Conservation (phyloP, 1,140 invertebrate genomes). For the Aphelenchoides fujianensis region DNA sequence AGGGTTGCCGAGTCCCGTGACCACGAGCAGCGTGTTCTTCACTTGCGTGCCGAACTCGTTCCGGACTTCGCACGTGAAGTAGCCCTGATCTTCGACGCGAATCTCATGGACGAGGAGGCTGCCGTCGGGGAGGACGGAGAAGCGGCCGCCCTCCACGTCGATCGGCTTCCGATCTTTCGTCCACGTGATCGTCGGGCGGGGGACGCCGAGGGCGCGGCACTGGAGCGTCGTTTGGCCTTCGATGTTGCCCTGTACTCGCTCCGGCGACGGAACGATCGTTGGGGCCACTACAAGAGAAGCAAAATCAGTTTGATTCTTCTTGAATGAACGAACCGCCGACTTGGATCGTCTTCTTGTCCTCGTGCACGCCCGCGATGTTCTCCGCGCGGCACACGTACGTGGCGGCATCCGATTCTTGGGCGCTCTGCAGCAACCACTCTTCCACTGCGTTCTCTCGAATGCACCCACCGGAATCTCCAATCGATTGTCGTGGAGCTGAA, state of each 20-base stretch:
- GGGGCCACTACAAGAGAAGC: slow-evolving; percentile 60
- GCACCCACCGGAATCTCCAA: slow-evolving; percentile 45
- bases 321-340: slow-evolving; percentile 63
- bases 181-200: slow-evolving; percentile 62
- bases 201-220: slow-evolving; percentile 61
- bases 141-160: slow-evolving; percentile 36
- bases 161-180: slow-evolving; percentile 52
- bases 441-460: slow-evolving; percentile 1
- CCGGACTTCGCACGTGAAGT: slow-evolving; percentile 64
- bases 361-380: slow-evolving; percentile 64
- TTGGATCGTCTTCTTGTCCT: slow-evolving; percentile 59
- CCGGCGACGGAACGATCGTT: slow-evolving; percentile 60
- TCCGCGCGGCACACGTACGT: slow-evolving; percentile 65
- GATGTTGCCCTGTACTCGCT: slow-evolving; percentile 62
- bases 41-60: slow-evolving; percentile 65
- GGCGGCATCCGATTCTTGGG: slow-evolving; percentile 59
- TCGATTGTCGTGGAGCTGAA: slow-evolving; percentile 34
- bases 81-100: slow-evolving; percentile 46
- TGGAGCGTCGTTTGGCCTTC: slow-evolving; percentile 61
- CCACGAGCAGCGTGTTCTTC: slow-evolving; percentile 61
- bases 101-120: slow-evolving; percentile 48
- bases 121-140: slow-evolving; percentile 50
- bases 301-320: too few species aligned
- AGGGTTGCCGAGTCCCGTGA: slow-evolving; percentile 65
- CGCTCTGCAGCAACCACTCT: slow-evolving; percentile 38